Conservation (phyloP, 2,113 vertebrate species). For the Clarias macrocephalus region DNA sequence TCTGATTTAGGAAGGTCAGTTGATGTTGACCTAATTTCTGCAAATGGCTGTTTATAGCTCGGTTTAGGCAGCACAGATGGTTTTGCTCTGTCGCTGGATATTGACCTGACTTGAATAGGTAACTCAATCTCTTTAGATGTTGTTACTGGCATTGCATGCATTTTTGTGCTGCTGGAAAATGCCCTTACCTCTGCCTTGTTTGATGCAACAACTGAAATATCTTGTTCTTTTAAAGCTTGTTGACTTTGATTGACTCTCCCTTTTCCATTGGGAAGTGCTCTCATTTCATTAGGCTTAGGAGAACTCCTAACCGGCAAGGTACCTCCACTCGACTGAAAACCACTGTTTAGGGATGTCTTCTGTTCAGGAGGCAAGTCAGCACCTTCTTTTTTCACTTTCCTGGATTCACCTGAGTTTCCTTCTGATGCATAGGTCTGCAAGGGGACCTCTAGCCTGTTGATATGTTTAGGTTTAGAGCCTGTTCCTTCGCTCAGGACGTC, state of each 20-base stretch:
- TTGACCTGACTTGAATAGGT: constrained; percentile 74
- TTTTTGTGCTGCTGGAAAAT: constrained; percentile 61
- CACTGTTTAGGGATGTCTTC: background rate
- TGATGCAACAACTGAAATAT: constrained; percentile 29
- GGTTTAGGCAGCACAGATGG: constrained; percentile 70
- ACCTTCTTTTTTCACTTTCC: constrained; percentile 54
- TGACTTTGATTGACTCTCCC: background rate
- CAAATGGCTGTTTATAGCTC: constrained; percentile 70
- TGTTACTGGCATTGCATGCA: constrained; percentile 53
- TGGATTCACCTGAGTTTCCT: constrained; percentile 42
- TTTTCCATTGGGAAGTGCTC: background rate
- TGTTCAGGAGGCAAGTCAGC: constrained; percentile 21
- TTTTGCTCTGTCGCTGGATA: constrained; percentile 70
- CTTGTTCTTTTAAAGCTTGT: constrained; percentile 13
- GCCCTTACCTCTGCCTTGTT: constrained; percentile 63
- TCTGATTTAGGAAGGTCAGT: constrained; percentile 60
- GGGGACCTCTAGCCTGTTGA: constrained; percentile 75
- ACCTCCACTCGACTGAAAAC: background rate
- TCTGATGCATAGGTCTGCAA: constrained; percentile 63
- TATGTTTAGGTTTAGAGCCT: constrained; percentile 64
- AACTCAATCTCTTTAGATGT: constrained; percentile 60
- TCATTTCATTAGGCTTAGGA: constrained; percentile 16
- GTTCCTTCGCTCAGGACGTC: constrained; percentile 57
- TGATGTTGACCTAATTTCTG: constrained; percentile 61
- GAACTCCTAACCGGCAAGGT: constrained; percentile 1